phyloP scores from a whole-genome alignment of 2,113 vertebrate species.

The Dromiciops gliroides region DNA sequence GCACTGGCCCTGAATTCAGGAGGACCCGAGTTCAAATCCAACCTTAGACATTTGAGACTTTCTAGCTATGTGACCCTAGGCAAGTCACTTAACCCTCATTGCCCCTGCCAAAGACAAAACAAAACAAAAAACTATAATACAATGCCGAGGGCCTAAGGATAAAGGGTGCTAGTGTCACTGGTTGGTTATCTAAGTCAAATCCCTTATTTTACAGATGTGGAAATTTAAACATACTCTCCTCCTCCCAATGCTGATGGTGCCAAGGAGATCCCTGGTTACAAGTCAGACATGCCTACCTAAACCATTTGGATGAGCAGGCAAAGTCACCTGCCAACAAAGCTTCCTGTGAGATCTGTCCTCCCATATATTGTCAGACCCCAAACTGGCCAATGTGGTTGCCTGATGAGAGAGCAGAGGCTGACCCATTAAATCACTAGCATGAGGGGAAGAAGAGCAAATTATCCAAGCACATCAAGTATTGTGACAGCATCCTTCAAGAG shows the following conservation, averaged over 20 bases:
- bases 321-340: neutral
- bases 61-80: too few relatives aligned
- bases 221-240: neutral
- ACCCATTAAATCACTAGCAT: conserved; percentile 89
- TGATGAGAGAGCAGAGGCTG: conserved; percentile 86
- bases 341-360: conserved; percentile 2
- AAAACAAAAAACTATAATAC: neutral
- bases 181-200: neutral
- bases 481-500: conserved; percentile 93
- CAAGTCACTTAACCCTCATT: too few relatives aligned
- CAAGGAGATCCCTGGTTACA: neutral
- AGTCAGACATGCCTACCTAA: neutral
- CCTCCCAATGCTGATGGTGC: neutral
- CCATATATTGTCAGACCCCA: conserved; percentile 86
- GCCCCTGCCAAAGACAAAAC: too few relatives aligned
- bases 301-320: neutral
- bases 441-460: conserved; percentile 85
- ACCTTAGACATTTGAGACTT: too few relatives aligned
- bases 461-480: conserved; percentile 91
- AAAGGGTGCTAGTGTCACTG: neutral
- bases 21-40: too few relatives aligned
- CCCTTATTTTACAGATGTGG: neutral
- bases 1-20: too few relatives aligned
- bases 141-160: neutral
- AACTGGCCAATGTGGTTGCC: conserved; percentile 88